phyloP scores from a whole-genome alignment of 2,888 invertebrate genomes.

The Neria commutata region DNA sequence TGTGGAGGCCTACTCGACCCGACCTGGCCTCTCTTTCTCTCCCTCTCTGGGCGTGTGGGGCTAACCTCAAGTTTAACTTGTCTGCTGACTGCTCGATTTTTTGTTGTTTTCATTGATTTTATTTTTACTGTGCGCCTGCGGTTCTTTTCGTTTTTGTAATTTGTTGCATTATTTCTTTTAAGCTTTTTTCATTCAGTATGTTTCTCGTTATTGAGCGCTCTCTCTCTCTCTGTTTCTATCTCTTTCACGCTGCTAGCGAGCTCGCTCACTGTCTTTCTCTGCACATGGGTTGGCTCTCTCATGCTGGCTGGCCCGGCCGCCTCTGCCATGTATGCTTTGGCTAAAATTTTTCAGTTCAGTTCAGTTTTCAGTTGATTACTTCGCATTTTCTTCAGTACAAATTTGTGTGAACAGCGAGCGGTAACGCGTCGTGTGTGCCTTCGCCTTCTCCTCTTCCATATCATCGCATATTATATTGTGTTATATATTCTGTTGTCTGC shows the following conservation, averaged over 20 bases:
- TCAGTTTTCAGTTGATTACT: conserved; percentile 13
- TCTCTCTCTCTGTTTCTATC: conserved; percentile 20
- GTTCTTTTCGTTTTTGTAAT: conserved; percentile 1
- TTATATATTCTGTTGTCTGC: not conserved
- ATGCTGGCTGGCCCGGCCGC: conserved; percentile 18
- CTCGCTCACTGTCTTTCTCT: conserved; percentile 18
- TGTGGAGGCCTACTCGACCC: not conserved
- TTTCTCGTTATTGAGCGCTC: too few species aligned
- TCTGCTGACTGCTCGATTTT: too few species aligned
- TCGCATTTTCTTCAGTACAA: too few species aligned
- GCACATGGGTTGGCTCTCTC: conserved; percentile 27
- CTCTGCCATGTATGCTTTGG: conserved; percentile 26
- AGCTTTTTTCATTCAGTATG: too few species aligned
- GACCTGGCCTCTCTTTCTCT: not conserved
- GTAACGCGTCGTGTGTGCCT: too few species aligned
- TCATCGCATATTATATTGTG: too few species aligned
- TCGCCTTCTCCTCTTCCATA: too few species aligned
- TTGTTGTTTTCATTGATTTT: conserved; percentile 2
- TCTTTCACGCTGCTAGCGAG: conserved; percentile 21
- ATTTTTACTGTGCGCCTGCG: not conserved
- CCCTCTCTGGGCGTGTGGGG: too few species aligned
- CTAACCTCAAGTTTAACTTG: conserved; percentile 31
- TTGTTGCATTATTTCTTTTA: conserved; percentile 19
- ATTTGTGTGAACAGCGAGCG: too few species aligned
- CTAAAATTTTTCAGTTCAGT: conserved; percentile 31